Evolutionary conservation across 2,113 vertebrate genomes (phyloP).

Genomic region (Dipodomys merriami): DNA sequence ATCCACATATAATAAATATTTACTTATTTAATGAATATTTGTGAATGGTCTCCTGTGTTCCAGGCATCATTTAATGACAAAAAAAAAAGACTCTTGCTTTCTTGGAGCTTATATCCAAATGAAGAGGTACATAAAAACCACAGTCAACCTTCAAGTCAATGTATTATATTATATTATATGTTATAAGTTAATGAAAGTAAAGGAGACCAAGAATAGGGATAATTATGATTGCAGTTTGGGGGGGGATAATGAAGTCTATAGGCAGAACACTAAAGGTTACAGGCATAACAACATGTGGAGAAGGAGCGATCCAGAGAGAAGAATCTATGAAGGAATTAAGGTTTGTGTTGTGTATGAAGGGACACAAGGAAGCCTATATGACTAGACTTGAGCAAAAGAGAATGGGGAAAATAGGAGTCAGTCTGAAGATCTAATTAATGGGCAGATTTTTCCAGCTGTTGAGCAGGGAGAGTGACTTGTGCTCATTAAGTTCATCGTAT

Average conservation of each 20-base stretch:
- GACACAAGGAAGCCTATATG: neutral
- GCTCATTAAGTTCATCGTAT: neutral
- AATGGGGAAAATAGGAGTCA: neutral
- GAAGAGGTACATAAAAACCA: neutral
- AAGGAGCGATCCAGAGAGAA: neutral
- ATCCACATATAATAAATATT: too few species aligned
- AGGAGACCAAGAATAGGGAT: neutral
- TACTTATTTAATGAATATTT: conserved; percentile 6
- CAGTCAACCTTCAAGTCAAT: neutral
- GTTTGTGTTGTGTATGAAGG: too few species aligned
- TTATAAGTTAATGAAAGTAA: neutral
- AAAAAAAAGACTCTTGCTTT: neutral
- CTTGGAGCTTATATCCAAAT: neutral
- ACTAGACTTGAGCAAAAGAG: neutral
- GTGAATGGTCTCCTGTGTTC: neutral
- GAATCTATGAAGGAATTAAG: neutral
- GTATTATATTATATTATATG: neutral
- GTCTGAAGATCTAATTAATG: neutral
- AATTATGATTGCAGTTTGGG: neutral
- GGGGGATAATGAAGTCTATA: too few species aligned
- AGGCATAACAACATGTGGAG: neutral
- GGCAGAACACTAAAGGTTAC: neutral
- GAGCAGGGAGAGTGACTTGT: neutral
- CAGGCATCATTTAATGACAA: neutral
- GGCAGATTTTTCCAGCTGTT: neutral